These are phyloP conservation scores for Calliphora vicina DNA, from an alignment of 1,140 invertebrate species.

Conservation along the genomic window DNA sequence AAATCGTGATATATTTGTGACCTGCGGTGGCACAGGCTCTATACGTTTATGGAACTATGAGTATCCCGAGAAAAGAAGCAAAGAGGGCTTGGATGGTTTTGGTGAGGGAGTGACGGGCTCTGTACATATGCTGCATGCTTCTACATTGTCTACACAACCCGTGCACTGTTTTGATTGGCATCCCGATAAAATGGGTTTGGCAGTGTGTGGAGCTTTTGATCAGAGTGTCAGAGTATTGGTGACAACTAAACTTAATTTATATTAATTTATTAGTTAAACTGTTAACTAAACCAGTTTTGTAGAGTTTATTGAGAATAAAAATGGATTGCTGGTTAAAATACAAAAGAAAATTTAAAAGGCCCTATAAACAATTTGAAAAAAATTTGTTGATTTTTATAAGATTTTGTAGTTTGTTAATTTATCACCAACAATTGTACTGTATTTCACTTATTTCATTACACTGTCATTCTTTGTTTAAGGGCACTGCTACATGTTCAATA, in stretches of 20 bases:
- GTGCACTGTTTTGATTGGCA: conserved; percentile 92
- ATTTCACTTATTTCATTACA: background rate
- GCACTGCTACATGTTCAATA: too few species aligned
- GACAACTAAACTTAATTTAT: conserved; percentile 84
- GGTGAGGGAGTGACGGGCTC: conserved; percentile 79
- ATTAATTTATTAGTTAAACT: conserved; percentile 1
- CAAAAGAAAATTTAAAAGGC: too few species aligned
- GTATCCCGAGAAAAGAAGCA: conserved; percentile 81
- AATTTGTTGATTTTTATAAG: too few species aligned
- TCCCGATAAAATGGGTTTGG: conserved; percentile 86
- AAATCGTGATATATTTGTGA: conserved; percentile 93
- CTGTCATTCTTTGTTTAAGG: conserved; percentile 37
- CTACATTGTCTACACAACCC: conserved; percentile 85
- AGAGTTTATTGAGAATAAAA: conserved; percentile 17
- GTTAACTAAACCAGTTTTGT: background rate
- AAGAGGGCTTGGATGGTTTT: conserved; percentile 71
- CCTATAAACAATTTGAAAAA: too few species aligned
- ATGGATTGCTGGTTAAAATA: background rate
- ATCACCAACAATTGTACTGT: background rate
- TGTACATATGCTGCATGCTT: conserved; percentile 80
- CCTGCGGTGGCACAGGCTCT: conserved; percentile 87
- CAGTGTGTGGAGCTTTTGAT: conserved; percentile 90
- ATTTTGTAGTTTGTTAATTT: too few species aligned
- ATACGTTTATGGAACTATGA: conserved; percentile 93
- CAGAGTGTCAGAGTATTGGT: conserved; percentile 89